Base-by-base conservation (phyloP, 1,140 invertebrate genomes). In the Aphis craccivora region DNA sequence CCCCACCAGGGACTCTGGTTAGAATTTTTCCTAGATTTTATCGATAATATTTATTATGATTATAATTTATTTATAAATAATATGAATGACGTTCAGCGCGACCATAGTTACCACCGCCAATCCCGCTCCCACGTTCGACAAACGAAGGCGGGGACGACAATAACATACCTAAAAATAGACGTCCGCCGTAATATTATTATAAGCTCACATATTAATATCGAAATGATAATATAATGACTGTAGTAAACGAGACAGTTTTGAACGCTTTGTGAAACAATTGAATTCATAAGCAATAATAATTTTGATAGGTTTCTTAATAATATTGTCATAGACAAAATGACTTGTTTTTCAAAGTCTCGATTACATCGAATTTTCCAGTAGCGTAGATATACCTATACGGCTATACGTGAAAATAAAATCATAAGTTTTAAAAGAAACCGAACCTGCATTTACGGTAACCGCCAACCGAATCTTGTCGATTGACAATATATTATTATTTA, bases 1-100 rank as follows among this genome's bases (percentile, higher is more conserved):
- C 96, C 96, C 96, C 96, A 96, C 96, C 96, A 96, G 96, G 96
- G 96, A 96, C 96, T 95, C 0, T 0, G 1, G 0, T 2, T 3
- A 1, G 23, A 43, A 18, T 7, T 87, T 45, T 86, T 87, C 48
- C 14, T 14, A 11, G 7, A 45, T 45, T 87, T 45, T 86, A 9
- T 86, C 35, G 5, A n/a, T 76, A 2, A 14, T 3, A 1, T n/a
- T 40, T 40, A 40, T 40, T 40, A 40, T 40, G 37, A n/a, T 40
- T 40, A 40, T 40, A 40, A 40, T 40, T 40, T 40, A 40, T 40
- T 83, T 8, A 22, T 2, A 18, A 83, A 83, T 37, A 43, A 20
- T 25, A 23, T 22, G 1, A 3, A 11, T 23, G 35, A 40, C 37
- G 22, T 40, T 84, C 30, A 11, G 4, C 2, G 0, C 18, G 20